phyloP scores from a whole-genome alignment of 2,113 vertebrate genomes.

The Manacus vitellinus region DNA sequence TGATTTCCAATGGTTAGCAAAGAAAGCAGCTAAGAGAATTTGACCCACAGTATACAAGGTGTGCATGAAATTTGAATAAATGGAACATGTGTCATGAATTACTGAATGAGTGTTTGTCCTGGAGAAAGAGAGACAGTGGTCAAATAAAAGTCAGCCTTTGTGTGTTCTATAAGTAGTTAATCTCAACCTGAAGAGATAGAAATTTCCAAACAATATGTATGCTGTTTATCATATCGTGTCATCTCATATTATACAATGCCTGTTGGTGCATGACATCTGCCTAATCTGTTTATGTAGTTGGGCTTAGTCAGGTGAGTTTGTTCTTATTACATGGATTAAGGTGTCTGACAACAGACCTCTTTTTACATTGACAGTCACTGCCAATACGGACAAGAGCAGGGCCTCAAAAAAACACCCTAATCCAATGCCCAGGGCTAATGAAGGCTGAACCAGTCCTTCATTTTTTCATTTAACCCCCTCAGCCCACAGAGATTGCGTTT shows the following conservation, averaged over 20 bases:
- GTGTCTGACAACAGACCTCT: constrained; percentile 54
- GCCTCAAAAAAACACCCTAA: constrained; percentile 41
- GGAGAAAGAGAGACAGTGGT: constrained; percentile 5
- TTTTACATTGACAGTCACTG: constrained; percentile 50
- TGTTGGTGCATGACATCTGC: constrained; percentile 11
- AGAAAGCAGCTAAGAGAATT: constrained; percentile 14
- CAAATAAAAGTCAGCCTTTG: constrained; percentile 7
- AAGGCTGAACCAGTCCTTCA: background rate
- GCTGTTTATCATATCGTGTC: constrained; percentile 22
- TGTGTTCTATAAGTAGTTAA: constrained; percentile 18
- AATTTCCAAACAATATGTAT: background rate
- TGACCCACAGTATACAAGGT: constrained; percentile 4
- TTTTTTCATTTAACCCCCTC: background rate
- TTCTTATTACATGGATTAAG: constrained; percentile 57
- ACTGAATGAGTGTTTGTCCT: constrained; percentile 16
- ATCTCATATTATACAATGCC: constrained; percentile 25
- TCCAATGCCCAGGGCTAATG: background rate
- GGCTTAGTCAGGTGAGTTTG: constrained; percentile 61
- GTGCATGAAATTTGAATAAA: constrained; percentile 30
- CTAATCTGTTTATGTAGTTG: constrained; percentile 66
- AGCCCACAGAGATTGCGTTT: background rate
- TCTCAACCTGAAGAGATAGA: constrained; percentile 3
- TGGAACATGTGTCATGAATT: constrained; percentile 34
- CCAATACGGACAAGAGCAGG: constrained; percentile 47
- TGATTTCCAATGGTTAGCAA: constrained; percentile 29